A percentile compares a stretch with the other conserved stretches of the same genome.
Conservation (phyloP, 2,888 invertebrate genomes). For the Epinotia demarniana region DNA sequence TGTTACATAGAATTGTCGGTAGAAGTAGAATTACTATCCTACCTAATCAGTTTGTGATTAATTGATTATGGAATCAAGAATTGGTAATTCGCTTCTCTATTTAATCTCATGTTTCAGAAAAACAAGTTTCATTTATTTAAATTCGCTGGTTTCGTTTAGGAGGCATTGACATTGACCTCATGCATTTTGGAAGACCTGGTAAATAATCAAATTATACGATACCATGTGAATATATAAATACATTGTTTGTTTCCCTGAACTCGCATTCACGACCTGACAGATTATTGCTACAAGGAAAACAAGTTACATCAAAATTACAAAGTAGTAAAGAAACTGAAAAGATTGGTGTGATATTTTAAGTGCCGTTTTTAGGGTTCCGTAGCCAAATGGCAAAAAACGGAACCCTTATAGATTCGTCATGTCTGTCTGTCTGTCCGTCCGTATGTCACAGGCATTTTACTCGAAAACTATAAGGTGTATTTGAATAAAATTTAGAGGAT, state of each 20-base stretch:
- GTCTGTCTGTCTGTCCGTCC: no score
- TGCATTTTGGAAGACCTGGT: slow-evolving; percentile 56
- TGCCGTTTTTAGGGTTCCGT: no score
- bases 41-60: no score
- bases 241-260: slow-evolving; percentile 24
- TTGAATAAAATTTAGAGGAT: no score
- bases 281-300: slow-evolving; percentile 10
- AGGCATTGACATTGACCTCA: slow-evolving; percentile 59
- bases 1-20: neutral
- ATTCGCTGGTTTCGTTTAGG: slow-evolving; percentile 39
- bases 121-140: slow-evolving; percentile 42
- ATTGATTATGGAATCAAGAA: slow-evolving; percentile 7
- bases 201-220: slow-evolving; percentile 54
- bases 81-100: neutral
- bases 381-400: no score
- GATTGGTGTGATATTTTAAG: no score
- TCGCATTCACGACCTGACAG: neutral
- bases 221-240: slow-evolving; percentile 40
- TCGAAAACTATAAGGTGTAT: no score
- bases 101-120: slow-evolving; percentile 22
- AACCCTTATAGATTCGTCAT: no score
- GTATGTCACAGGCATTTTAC: no score
- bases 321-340: neutral
- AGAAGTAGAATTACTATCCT: neutral
- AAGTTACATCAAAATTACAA: neutral